Conservation (phyloP, 2,888 invertebrate species). For the Sycophila texana region DNA sequence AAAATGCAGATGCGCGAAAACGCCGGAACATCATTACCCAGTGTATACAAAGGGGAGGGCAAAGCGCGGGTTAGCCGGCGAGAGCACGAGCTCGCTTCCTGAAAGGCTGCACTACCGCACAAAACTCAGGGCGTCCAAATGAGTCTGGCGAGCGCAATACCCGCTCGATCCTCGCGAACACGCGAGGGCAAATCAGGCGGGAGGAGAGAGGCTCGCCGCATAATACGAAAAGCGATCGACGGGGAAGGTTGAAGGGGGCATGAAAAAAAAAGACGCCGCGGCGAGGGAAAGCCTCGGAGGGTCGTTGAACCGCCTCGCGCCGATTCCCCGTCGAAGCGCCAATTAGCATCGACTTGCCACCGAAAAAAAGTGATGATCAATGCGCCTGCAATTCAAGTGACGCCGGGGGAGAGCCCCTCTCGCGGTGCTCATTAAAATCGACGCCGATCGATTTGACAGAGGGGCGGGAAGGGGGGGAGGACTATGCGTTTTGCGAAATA, state of each 20-base stretch:
- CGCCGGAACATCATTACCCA: constrained; percentile 26
- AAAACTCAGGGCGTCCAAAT: background rate
- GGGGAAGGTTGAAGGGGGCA: background rate
- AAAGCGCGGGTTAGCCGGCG: background rate
- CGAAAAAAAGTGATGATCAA: constrained; percentile 47
- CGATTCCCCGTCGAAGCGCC: constrained; percentile 37
- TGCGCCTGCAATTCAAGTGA: constrained; percentile 24
- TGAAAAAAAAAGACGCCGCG: constrained; percentile 9
- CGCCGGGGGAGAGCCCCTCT: background rate
- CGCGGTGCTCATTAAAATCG: constrained; percentile 43
- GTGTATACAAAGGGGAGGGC: background rate
- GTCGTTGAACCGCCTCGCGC: constrained; percentile 1
- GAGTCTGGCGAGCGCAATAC: constrained; percentile 24
- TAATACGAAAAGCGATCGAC: constrained; percentile 35
- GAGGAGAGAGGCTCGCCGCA: background rate
- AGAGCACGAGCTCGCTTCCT: too few species aligned
- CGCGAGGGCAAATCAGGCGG: constrained; percentile 14
- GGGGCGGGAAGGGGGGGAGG: background rate
- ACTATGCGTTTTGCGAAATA: background rate
- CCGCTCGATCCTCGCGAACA: background rate
- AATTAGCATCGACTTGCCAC: constrained; percentile 47
- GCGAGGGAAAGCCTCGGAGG: background rate
- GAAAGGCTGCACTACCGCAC: background rate
- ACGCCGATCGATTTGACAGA: background rate
- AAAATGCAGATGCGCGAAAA: too few species aligned